phyloP scores from a whole-genome alignment of 2,888 invertebrate genomes.

The Bugulina stolonifera region DNA sequence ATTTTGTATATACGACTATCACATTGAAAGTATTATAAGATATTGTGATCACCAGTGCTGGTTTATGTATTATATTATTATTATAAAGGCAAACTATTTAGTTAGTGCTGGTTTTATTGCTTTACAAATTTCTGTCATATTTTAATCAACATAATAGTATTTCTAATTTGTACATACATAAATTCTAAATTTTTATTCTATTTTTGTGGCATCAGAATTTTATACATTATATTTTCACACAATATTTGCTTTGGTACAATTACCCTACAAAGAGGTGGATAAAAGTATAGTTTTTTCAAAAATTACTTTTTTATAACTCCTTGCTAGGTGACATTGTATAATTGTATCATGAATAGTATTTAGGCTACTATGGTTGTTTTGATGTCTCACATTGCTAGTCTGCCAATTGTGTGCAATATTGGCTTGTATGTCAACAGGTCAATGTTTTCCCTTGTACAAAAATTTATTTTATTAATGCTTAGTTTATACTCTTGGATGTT shows the following conservation, averaged over 20 bases:
- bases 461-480: no score
- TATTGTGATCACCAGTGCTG: neutral
- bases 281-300: no score
- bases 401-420: neutral
- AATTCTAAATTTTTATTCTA: neutral
- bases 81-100: no score
- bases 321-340: no score
- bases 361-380: no score
- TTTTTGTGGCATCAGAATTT: neutral
- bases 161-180: neutral
- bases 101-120: no score
- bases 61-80: neutral
- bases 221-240: neutral
- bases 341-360: no score
- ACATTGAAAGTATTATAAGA: conserved; percentile 13
- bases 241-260: no score
- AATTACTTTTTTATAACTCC: no score
- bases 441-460: no score
- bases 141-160: neutral
- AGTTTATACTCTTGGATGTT: no score
- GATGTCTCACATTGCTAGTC: neutral
- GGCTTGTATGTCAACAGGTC: neutral
- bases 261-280: no score
- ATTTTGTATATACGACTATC: conserved; percentile 17
- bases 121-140: neutral